A percentile compares a stretch with the other conserved stretches of the same genome.
Evolutionary conservation across 35 echinoderm and acorn worm genomes (phyloP).

Genomic region (Heliocidaris tuberculata): DNA sequence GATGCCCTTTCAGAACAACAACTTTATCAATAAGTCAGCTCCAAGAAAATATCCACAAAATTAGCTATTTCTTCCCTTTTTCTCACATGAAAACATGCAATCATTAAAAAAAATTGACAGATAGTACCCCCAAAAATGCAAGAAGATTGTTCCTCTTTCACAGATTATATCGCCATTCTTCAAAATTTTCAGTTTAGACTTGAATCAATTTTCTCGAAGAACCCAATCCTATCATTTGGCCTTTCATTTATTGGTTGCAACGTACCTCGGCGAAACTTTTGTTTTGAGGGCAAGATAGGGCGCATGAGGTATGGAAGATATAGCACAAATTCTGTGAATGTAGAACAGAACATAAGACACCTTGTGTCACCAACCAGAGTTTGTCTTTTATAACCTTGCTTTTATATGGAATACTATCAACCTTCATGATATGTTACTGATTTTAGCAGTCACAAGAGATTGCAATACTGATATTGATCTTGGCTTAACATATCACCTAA

Average conservation of each 20-base stretch:
- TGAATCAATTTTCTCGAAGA: background rate
- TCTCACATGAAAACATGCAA: background rate
- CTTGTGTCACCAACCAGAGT: background rate
- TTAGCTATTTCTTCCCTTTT: background rate
- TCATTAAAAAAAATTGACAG: background rate
- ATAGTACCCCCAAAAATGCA: background rate
- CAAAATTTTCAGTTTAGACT: background rate
- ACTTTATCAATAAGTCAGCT: background rate
- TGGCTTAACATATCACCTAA: too few relatives aligned
- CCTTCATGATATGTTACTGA: background rate
- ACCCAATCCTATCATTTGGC: conserved; percentile 30
- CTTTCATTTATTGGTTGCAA: background rate
- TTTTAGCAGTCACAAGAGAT: background rate
- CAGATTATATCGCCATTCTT: background rate
- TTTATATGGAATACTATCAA: background rate
- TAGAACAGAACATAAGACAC: conserved; percentile 11
- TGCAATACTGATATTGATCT: background rate
- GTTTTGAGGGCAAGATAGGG: conserved; percentile 49
- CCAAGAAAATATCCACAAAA: background rate
- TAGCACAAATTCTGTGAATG: conserved; percentile 44
- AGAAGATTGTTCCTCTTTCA: background rate
- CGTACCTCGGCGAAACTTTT: conserved; percentile 47
- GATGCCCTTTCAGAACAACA: background rate
- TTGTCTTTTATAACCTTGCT: background rate
- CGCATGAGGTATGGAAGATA: conserved; percentile 44